These are phyloP conservation scores for Planiliza haematocheilus DNA, from an alignment of 2,113 vertebrate species.

Conservation along the genomic window DNA sequence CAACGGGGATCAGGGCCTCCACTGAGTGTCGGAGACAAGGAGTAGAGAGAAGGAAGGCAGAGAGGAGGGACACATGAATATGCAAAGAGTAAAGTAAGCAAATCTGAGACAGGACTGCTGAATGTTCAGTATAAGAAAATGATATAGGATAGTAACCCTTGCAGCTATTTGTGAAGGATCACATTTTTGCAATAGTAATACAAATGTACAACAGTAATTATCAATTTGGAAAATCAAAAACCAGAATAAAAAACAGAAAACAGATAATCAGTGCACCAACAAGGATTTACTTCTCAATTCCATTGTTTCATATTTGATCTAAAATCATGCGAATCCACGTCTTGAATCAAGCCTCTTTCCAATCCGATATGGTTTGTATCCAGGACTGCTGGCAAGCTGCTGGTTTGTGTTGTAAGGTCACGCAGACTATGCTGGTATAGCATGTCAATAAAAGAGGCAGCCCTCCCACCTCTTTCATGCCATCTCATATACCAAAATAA, in stretches of 20 bases:
- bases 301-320: constrained; percentile 3
- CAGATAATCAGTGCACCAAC: background rate
- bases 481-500: constrained; percentile 48
- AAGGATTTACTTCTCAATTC: constrained; percentile 2
- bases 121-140: background rate
- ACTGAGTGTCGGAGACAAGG: constrained; percentile 46
- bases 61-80: constrained; percentile 20
- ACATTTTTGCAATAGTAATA: no score
- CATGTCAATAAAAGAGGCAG: constrained; percentile 28
- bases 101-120: background rate
- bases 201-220: no score
- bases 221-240: constrained; percentile 5
- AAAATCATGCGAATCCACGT: background rate
- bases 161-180: background rate
- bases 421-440: constrained; percentile 8
- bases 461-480: background rate
- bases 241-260: background rate
- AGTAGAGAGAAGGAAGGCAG: constrained; percentile 29
- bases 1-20: constrained; percentile 42
- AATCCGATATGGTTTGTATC: constrained; percentile 13
- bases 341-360: constrained; percentile 3
- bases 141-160: background rate
- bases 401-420: constrained; percentile 5
- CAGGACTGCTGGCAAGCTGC: background rate
- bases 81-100: constrained; percentile 1